Base-by-base conservation (phyloP, 2,113 vertebrate genomes). In the Corapipo altera region DNA sequence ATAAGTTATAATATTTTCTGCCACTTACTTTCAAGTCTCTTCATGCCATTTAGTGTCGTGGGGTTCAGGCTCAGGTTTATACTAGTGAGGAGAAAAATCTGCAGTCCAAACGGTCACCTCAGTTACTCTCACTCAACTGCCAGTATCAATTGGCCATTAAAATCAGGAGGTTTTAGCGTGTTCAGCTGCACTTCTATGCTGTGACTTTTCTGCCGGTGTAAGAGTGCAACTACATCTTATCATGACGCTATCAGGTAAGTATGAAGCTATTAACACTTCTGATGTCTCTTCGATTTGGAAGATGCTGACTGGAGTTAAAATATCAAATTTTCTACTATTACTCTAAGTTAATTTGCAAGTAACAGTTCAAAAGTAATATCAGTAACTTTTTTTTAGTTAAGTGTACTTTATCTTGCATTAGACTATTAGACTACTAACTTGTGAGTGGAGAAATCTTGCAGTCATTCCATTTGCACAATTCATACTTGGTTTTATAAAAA, bases 101-200 rank as follows among this genome's bases (percentile, higher is more conserved):
- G 11, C 18, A 54, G 18, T 21, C 5, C 16, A 55, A 23, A 21
- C 33, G 4, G 12, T 67, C 1, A 1, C 26, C 33, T 76, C 0
- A 0, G 0, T 26, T 67, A 21, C 12, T 74, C 0, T 49, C 7
- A 7, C 0, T 49, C 7, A 7, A 11, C 24, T 75, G 32, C 15
- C 3, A 8, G 1, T 28, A 41, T 39, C 19, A 39, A 12, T 8
- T 75, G 13, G 12, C 9, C 4, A 6, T 59, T 82, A 18, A 64
- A 61, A 12, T 19, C 23, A 11, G 19, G 23, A 9, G 5, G 7
- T 11, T 35, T 70, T 21, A 52, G 17, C 21, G 2, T 32, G 4
- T 54, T 80, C 37, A 30, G 8, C 23, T 58, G 5, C 80, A 30
- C 21, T 52, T 21, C 23, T 70, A 7, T 83, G 11, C 65, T 75